phyloP scores from a whole-genome alignment of 2,113 vertebrate species.

The Terrapene triunguis region DNA sequence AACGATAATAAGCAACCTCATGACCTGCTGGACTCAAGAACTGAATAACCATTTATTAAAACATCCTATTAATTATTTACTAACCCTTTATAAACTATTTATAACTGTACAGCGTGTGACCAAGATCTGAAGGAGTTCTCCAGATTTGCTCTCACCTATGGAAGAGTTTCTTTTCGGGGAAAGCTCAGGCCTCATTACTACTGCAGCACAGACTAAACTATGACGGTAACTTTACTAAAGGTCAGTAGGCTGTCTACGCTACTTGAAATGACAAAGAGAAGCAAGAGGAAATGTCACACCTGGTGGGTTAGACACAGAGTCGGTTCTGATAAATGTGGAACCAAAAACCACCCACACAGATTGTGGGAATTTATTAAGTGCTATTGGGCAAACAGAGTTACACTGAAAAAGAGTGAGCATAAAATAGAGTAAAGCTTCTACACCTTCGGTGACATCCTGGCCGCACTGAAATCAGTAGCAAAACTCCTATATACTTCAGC shows the following conservation, averaged over 20 bases:
- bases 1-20: slow-evolving; percentile 60
- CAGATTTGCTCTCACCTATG: not conserved
- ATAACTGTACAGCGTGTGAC: slow-evolving; percentile 24
- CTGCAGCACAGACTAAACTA: not conserved
- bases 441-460: not conserved
- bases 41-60: not conserved
- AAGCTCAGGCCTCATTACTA: not conserved
- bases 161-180: not conserved
- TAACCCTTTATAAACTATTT: slow-evolving; percentile 51
- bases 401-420: not conserved
- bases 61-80: slow-evolving; percentile 20
- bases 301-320: fast-evolving
- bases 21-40: slow-evolving; percentile 60
- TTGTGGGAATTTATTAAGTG: not conserved
- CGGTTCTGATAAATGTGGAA: not conserved
- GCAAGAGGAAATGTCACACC: not conserved
- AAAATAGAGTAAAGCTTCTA: not conserved
- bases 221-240: not conserved
- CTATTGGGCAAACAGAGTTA: not conserved
- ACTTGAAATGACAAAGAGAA: not conserved
- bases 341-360: not conserved
- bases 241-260: not conserved
- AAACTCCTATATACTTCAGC: not conserved
- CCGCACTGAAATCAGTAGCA: not conserved
- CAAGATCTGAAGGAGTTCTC: slow-evolving; percentile 54